These are phyloP conservation scores for Siniperca chuatsi DNA, from an alignment of 2,113 vertebrate genomes.

Conservation along the genomic window DNA sequence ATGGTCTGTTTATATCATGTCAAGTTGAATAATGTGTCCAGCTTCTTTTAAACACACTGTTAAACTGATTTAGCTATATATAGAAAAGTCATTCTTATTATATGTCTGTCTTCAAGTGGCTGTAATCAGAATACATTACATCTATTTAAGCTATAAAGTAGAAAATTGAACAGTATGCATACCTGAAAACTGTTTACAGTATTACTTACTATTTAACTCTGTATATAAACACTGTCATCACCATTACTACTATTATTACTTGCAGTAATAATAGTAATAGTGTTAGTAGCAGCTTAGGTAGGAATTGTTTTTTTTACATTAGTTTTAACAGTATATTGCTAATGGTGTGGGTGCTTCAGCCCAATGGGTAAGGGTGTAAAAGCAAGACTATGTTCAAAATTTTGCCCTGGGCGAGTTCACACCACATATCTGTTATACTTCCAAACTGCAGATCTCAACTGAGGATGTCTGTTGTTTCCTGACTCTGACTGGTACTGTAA, in stretches of 20 bases:
- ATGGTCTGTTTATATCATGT: slow-evolving; percentile 26
- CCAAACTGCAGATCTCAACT: slow-evolving; percentile 7
- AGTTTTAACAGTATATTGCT: neutral
- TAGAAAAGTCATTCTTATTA: neutral
- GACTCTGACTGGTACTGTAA: neutral
- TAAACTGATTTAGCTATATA: neutral
- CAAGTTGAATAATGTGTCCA: slow-evolving; percentile 11
- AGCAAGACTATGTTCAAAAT: neutral
- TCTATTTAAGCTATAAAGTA: neutral
- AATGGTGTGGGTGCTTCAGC: neutral
- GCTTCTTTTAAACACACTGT: neutral
- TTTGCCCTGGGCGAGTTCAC: slow-evolving; percentile 22
- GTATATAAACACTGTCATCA: neutral
- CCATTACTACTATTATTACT: neutral
- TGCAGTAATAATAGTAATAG: neutral
- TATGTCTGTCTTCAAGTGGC: neutral
- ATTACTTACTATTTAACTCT: neutral
- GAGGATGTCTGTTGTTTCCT: neutral
- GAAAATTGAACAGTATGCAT: neutral
- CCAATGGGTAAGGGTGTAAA: neutral
- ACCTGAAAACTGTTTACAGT: no score
- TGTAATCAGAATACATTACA: neutral
- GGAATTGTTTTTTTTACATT: neutral
- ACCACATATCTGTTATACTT: neutral
- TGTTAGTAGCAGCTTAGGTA: neutral